Conservation (phyloP, 2,888 invertebrate genomes). For the Nysson spinosus region DNA sequence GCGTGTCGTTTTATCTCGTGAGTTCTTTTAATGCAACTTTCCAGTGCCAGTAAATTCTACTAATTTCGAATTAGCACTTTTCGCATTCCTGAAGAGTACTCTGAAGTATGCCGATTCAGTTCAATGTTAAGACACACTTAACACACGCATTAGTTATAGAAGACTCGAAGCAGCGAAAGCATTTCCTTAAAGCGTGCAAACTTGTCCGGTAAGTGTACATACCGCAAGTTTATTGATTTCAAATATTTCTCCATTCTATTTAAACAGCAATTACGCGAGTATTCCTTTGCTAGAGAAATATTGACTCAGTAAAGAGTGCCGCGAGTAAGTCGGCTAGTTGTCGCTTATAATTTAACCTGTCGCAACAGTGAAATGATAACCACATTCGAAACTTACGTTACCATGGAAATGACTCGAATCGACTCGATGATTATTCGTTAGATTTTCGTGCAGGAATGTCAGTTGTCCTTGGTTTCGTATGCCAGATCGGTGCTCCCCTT, state of each 20-base stretch:
- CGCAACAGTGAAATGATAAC: background rate
- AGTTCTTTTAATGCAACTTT: too few species aligned
- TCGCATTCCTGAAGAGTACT: too few species aligned
- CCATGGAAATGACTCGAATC: too few species aligned
- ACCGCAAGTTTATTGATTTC: conserved; percentile 6
- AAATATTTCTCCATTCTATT: conserved; percentile 47
- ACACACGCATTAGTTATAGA: conserved; percentile 8
- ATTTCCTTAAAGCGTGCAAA: conserved; percentile 17
- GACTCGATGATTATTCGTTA: background rate
- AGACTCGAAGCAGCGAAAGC: conserved; percentile 17
- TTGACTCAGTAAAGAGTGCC: conserved; percentile 38
- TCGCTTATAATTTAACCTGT: background rate
- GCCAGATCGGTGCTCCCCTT: conserved; percentile 18
- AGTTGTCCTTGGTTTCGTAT: conserved; percentile 43
- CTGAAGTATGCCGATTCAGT: too few species aligned
- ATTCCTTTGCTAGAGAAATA: conserved; percentile 17
- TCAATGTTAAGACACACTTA: conserved; percentile 5
- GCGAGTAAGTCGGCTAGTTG: background rate
- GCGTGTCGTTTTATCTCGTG: too few species aligned
- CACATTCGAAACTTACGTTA: background rate
- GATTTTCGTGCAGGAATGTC: conserved; percentile 51
- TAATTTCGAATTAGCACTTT: too few species aligned
- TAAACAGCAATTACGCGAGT: conserved; percentile 17
- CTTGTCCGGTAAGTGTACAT: background rate
- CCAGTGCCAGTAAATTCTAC: too few species aligned